Evolutionary conservation across 1,140 invertebrate genomes (phyloP), one percentile per base, ranked within the genome.

Genomic region (Leptinotarsa lineolata): DNA sequence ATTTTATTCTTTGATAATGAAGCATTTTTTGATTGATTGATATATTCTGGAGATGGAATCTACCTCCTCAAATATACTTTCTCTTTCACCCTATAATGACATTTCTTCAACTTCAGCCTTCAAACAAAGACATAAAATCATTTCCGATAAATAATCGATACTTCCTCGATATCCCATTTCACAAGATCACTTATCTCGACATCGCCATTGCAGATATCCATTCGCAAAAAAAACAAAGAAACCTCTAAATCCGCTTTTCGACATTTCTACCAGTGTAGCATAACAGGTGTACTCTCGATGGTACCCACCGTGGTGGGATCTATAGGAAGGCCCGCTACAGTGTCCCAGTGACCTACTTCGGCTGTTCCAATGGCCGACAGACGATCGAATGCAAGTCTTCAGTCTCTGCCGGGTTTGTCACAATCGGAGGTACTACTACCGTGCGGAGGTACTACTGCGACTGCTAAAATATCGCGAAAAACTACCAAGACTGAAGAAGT

Each of bases 341-440:
- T 76, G 79, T 79, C 81, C 81, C 74, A 81, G 79, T 82, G 80
- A 82, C 81, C 81, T 74, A 81, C 70, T 77, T 81, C 73, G 70
- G 72, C 59, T 73, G 80, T 76, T 79, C 80, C 77, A 80, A 75
- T 82, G 80, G 72, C 77, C 79, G 77, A 80, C 77, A 78, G 77
- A 79, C 79, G 75, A 81, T 75, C 77, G 48, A 81, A 70, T 60
- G 65, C 72, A 74, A 73, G 46, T 78, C 81, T 76, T 82, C 77
- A 82, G 81, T 82, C 78, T 74, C 74, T 76, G 79, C 77, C 77
- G 78, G 72, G 77, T 76, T 58, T 70, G 68, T 72, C 39, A 39
- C 30, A n/a, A 64, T 21, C 21, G n/a, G 22, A 24, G n/a, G 64
- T 66, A 66, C 64, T 44, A 39, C 39, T 66, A n/a, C n/a, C 30